phyloP scores from a whole-genome alignment of 2,113 vertebrate species.

The Micronycteris hirsuta region DNA sequence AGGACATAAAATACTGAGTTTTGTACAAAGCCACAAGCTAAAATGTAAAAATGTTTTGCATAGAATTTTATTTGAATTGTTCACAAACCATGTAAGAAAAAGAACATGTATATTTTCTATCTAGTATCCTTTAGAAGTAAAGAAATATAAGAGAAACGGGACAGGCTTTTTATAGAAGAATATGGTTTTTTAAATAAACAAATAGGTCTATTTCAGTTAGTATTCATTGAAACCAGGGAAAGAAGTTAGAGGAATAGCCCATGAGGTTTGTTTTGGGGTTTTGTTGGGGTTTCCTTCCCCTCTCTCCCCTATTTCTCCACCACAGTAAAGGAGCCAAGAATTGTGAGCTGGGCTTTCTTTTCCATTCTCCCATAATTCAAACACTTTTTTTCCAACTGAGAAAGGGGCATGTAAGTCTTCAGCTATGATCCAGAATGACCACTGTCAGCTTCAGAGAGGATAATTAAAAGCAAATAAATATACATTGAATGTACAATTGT shows the following conservation, averaged over 20 bases:
- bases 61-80: background rate
- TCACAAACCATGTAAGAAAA: background rate
- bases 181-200: background rate
- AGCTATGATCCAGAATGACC: constrained; percentile 17
- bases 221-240: background rate
- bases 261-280: background rate
- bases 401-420: background rate
- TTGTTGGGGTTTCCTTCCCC: background rate
- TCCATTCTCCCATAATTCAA: background rate
- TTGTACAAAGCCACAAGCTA: background rate
- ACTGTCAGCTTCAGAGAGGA: background rate
- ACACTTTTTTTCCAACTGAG: background rate
- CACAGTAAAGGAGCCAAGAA: background rate
- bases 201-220: background rate
- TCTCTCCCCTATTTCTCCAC: background rate
- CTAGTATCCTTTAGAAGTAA: background rate
- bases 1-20: background rate
- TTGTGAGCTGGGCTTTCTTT: background rate
- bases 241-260: background rate
- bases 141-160: background rate
- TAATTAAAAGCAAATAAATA: constrained; percentile 11
- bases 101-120: background rate
- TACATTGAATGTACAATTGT: background rate
- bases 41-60: background rate
- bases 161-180: background rate